Evolutionary conservation across 2,113 vertebrate genomes (phyloP), one percentile per base, ranked within the genome.

Genomic region (Cyanoliseus patagonus): DNA sequence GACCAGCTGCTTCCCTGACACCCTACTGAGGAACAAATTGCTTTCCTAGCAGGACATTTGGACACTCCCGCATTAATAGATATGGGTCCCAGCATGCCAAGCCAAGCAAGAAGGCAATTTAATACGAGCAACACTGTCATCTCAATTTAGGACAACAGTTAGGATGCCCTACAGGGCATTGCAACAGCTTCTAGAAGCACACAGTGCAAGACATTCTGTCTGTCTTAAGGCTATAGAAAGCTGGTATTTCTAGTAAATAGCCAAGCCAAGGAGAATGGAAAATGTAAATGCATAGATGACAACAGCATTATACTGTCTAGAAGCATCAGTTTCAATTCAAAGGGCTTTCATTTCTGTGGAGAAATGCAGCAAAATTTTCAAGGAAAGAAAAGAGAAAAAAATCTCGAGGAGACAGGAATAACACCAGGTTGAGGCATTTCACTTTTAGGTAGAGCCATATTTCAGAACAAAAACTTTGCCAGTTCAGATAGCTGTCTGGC

Each of bases 11-110:
- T 98, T 97, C 96, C 92, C 89, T 15, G 97, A 97, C 86, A 78
- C 96, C 98, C 98, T 95, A 97, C 98, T 47, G 98, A 95, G 98
- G 98, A 98, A 98, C 98, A 98, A 98, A 98, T 98, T 98, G 98
- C 98, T 98, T 98, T 98, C 98, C 94, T 97, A 95, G 98, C 98
- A 98, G 98, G 98, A 98, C 98, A 97, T 96, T 95, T 98, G 98
- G 98, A 98, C 98, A 98, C 96, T 98, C 96, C 85, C 96, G 97
- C 96, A 98, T 98, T 98, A 98, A 98, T 97, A 98, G 98, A 98
- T 98, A 98, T 83, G 96, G 97, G 97, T 97, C 98, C 97, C 98
- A 98, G 98, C 98, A 98, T 89, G 98, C 97, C 93, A 95, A 98
- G 95, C 95, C 97, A 96, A 97, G 98, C 90, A 91, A 97, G 94